Evolutionary conservation across 2,888 invertebrate species (phyloP).

Genomic region (Oxyteleia sp.): DNA sequence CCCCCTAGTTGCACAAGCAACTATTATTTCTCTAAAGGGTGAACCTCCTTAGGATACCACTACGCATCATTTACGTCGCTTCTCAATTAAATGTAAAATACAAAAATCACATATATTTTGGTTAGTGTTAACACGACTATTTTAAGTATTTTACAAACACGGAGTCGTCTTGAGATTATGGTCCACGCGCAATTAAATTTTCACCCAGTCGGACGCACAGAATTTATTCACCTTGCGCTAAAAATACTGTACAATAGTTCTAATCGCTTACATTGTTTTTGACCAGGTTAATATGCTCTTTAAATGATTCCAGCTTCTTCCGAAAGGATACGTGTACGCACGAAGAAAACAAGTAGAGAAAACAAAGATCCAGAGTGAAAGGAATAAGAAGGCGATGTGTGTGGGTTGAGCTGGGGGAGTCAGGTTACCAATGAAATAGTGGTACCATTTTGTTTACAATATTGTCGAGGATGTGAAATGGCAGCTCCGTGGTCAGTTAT

Average conservation of each 20-base stretch:
- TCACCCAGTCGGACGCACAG: too few species aligned
- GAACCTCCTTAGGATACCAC: too few species aligned
- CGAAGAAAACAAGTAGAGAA: conserved; percentile 44
- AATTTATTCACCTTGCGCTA: too few species aligned
- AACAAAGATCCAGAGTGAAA: conserved; percentile 62
- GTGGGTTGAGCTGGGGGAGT: conserved; percentile 85
- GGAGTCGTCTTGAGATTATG: too few species aligned
- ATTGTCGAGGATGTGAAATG: conserved; percentile 83
- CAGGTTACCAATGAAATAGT: conserved; percentile 87
- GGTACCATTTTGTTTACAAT: conserved; percentile 88
- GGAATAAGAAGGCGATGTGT: conserved; percentile 81
- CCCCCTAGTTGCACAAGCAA: too few species aligned
- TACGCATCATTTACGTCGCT: too few species aligned
- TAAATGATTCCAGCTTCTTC: conserved; percentile 39
- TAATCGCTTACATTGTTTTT: conserved; percentile 20
- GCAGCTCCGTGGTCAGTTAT: conserved; percentile 69
- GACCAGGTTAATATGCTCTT: conserved; percentile 38
- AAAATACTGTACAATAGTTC: background rate
- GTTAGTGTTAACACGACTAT: too few species aligned
- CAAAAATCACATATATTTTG: too few species aligned
- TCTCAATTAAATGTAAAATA: too few species aligned
- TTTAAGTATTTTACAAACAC: too few species aligned
- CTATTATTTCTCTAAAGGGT: too few species aligned
- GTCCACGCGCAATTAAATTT: too few species aligned
- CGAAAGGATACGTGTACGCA: conserved; percentile 35